Evolutionary conservation across 2,888 invertebrate species (phyloP).

Genomic region (Ophioninae sp.): DNA sequence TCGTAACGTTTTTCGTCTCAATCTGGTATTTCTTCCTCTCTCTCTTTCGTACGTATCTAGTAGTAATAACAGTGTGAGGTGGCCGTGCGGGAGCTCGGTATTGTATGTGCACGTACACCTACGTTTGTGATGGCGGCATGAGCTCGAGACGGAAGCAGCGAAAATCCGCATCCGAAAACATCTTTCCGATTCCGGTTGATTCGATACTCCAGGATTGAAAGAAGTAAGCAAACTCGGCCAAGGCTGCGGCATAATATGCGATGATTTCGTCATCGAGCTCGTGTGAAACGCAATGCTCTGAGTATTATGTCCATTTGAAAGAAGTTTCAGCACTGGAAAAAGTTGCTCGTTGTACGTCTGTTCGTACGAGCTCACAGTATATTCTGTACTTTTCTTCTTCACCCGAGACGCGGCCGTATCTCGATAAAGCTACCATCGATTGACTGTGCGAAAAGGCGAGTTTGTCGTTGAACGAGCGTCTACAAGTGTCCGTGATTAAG

Average conservation of each 20-base stretch:
- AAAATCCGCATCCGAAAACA: neutral
- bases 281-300: neutral
- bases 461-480: conserved; percentile 1
- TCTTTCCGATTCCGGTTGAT: neutral
- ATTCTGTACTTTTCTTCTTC: conserved; percentile 11
- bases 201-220: neutral
- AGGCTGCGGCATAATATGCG: neutral
- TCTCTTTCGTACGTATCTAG: conserved; percentile 32
- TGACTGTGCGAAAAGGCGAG: conserved; percentile 3
- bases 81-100: conserved; percentile 23
- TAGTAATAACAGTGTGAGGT: conserved; percentile 54
- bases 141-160: conserved; percentile 6
- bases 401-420: conserved; percentile 14
- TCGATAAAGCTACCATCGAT: conserved; percentile 22
- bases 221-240: neutral
- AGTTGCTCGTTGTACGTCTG: neutral
- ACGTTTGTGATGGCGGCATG: conserved; percentile 8
- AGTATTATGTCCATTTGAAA: neutral
- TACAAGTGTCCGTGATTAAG: conserved; percentile 3
- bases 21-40: conserved; percentile 2
- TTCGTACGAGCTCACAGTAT: neutral
- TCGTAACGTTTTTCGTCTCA: conserved; percentile 57
- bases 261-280: neutral
- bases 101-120: conserved; percentile 29
- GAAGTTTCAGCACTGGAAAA: neutral